Evolutionary conservation across 2,113 vertebrate species (phyloP).

Genomic region (Caloenas nicobarica): DNA sequence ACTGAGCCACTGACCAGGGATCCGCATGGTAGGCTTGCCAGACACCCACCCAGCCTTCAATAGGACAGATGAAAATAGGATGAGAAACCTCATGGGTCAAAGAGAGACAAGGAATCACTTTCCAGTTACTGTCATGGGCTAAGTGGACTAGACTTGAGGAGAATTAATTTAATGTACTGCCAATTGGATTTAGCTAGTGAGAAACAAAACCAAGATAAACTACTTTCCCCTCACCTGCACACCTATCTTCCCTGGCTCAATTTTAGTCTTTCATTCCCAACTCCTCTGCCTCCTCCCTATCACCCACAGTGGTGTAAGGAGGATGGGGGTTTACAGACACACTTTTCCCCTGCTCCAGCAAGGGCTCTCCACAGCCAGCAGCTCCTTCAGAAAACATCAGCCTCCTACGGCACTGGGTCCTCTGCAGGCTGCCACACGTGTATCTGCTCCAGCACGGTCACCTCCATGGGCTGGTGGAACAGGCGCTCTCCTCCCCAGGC

Average conservation of each 20-base stretch:
- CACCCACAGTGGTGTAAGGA: fast-evolving
- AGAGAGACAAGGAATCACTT: neutral
- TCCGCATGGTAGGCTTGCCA: neutral
- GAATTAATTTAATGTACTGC: neutral
- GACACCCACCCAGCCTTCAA: neutral
- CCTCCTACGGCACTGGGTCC: fast-evolving
- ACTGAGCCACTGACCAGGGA: neutral
- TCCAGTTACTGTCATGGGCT: neutral
- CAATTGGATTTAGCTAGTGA: neutral
- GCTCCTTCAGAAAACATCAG: neutral
- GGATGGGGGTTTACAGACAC: fast-evolving
- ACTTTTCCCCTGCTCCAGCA: neutral
- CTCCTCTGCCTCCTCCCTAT: neutral
- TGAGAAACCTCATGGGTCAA: neutral
- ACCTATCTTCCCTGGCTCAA: neutral
- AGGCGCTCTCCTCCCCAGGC: neutral
- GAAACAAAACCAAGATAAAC: neutral
- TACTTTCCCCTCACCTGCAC: neutral
- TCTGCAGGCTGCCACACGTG: fast-evolving
- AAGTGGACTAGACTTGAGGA: fast-evolving
- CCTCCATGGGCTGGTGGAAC: neutral
- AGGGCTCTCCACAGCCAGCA: neutral
- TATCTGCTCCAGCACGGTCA: fast-evolving
- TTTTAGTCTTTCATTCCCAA: neutral
- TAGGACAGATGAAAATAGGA: neutral